Evolutionary conservation across 2,113 vertebrate genomes (phyloP).

Genomic region (Petrocephalus microphthalmus): DNA sequence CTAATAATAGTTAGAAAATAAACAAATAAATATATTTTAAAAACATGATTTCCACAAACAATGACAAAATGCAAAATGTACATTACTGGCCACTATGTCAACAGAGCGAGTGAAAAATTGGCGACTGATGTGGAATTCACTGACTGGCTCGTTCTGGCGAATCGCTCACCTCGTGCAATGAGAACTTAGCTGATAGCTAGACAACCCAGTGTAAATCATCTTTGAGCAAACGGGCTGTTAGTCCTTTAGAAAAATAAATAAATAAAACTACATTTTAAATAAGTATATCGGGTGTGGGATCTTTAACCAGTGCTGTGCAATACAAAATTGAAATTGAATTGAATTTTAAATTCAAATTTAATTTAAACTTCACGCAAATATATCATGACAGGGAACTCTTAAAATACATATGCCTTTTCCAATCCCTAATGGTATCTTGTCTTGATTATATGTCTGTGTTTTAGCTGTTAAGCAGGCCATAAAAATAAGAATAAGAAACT

Average conservation of each 20-base stretch:
- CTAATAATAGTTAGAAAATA: slow-evolving; percentile 27
- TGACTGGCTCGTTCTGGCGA: slow-evolving; percentile 30
- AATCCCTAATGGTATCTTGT: slow-evolving; percentile 33
- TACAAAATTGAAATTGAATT: neutral
- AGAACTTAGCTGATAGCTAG: slow-evolving; percentile 19
- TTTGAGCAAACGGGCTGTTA: neutral
- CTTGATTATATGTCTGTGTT: slow-evolving; percentile 41
- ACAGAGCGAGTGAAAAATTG: neutral
- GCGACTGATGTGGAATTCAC: slow-evolving; percentile 12
- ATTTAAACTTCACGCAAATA: neutral
- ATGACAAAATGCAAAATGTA: neutral
- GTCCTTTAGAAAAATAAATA: neutral
- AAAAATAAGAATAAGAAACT: slow-evolving; percentile 24
- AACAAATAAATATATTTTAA: slow-evolving; percentile 21
- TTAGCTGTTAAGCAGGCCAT: slow-evolving; percentile 42
- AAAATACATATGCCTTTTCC: slow-evolving; percentile 44
- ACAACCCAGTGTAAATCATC: neutral
- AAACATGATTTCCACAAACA: neutral
- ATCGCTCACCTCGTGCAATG: slow-evolving; percentile 30
- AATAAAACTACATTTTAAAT: neutral
- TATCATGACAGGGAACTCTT: neutral
- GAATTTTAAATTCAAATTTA: neutral
- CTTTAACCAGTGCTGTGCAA: slow-evolving; percentile 57
- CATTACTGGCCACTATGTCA: neutral
- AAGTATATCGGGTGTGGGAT: slow-evolving; percentile 15